Base-by-base conservation (phyloP, 2,113 vertebrate genomes). In the Megaceryle maxima region DNA sequence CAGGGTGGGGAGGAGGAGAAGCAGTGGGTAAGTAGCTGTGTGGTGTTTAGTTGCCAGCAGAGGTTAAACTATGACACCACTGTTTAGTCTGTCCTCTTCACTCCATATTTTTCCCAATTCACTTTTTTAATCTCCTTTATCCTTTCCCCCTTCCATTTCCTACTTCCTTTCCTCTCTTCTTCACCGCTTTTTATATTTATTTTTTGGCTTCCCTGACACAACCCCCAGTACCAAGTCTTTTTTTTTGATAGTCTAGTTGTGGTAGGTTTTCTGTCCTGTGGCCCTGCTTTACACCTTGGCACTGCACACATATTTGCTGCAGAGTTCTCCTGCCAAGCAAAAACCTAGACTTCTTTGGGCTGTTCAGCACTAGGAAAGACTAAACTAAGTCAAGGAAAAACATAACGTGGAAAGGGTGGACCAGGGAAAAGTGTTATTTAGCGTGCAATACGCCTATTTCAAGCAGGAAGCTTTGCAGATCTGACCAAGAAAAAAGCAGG, bases 391-490 rank as follows among this genome's bases (percentile, higher is more conserved):
- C 43, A 73, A 67, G 35, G 26, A 83, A 55, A 83, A 55, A 33
- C 46, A 60, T 11, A 60, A 88, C 29, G 13, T 62, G 46, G 41
- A 77, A 83, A 85, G 48, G 43, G 16, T 83, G 51, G 74, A 88
- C 6, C 29, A 67, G 1, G 3, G 35, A 24, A 73, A 76, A 93
- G 44, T 48, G 25, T 25, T 95, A 26, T 39, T 80, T 90, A 69
- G 79, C 19, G 10, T 39, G 35, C 60, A 92, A 87, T 88, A 74
- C n/a, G n/a, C 56, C 51, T 90, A 41, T 85, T 41, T 88, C 35
- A 84, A 85, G 29, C 18, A 72, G 79, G 69, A 95, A 95, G 87
- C 35, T 63, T 94, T 79, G 69, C 92, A 90, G 73, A 75, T 9
- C 13, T 80, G 53, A 33, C 22, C 19, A 95, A 89, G 51, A 80